Percentiles rank a stretch among this genome's conserved stretches.
Evolutionary conservation across 2,797 vertebrate species (phyloP).

Genomic region (Bucorvus abyssinicus): DNA sequence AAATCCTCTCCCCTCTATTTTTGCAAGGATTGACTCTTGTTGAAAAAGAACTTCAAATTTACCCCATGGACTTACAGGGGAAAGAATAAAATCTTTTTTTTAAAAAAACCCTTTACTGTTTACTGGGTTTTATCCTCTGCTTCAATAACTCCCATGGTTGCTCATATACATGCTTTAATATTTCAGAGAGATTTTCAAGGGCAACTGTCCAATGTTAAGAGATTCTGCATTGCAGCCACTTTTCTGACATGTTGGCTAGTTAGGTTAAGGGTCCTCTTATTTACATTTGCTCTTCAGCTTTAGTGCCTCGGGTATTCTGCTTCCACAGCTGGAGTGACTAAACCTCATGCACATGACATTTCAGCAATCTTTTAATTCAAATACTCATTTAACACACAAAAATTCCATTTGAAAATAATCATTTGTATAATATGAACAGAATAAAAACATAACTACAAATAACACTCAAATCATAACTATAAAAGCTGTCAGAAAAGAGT

Average conservation of each 20-base stretch:
- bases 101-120: constrained; percentile 15
- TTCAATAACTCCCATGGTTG: constrained; percentile 62
- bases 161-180: constrained; percentile 47
- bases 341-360: neutral
- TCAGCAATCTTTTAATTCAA: neutral
- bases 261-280: constrained; percentile 45
- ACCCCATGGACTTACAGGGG: constrained; percentile 56
- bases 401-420: neutral
- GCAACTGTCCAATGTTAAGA: constrained; percentile 28
- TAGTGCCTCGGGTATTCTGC: neutral
- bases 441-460: neutral
- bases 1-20: constrained; percentile 60
- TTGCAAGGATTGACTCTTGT: constrained; percentile 37
- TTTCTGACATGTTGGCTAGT: constrained; percentile 49
- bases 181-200: constrained; percentile 71
- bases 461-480: neutral
- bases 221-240: constrained; percentile 44
- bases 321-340: neutral
- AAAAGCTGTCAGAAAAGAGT: neutral
- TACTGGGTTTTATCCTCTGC: constrained; percentile 57
- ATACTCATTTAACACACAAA: neutral
- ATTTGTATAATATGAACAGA: neutral
- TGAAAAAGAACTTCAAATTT: constrained; percentile 73
- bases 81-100: constrained; percentile 48
- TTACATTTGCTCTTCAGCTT: constrained; percentile 49